Base-by-base conservation (phyloP, 2,797 vertebrate genomes). In the Hoplostethus mediterraneus region DNA sequence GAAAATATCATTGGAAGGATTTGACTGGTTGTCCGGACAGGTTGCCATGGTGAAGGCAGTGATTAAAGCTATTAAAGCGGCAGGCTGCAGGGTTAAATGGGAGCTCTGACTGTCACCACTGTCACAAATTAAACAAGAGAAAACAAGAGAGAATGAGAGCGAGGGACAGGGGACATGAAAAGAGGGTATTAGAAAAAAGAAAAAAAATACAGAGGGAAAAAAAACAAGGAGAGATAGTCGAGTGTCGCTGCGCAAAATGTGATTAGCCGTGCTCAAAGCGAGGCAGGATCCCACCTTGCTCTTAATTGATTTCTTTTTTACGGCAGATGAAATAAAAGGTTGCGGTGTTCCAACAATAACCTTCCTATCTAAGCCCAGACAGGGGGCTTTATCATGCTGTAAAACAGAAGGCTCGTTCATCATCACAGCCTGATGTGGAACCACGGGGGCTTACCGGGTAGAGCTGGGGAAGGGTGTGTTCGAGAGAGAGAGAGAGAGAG, bases 241-340 rank as follows among this genome's bases (percentile, higher is more conserved):
- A 76, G 70, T 80, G 81, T 71, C 79, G 81, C 76, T 82, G 80
- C 79, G 74, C 66, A 65, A 85, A 89, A 92, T 88, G 79, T 86
- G 84, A 90, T 91, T 88, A 88, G 82, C 85, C 73, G 65, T 62
- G 73, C 85, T 89, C 75, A 84, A 85, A 86, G 77, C 83, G 73
- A 82, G 53, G 73, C 74, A 51, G 75, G 73, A 90, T 82, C 83
- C 78, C 72, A 81, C 75, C 64, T 73, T 61, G 57, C 61, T 82
- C 75, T 79, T 89, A 93, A 93, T 91, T 91, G 86, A 90, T 91
- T 90, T 89, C 57, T 87, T 88, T 88, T 90, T 89, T 88, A 92
- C 82, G 73, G 71, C 71, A 81, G 77, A 89, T 84, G 79, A 89
- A 90, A 89, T 89, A 88, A 89, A 91, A 93, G 85, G 88, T 89